A percentile compares a stretch with the other conserved stretches of the same genome.
Evolutionary conservation across 2,113 vertebrate genomes (phyloP).

Genomic region (Speoplatyrhinus poulsoni): DNA sequence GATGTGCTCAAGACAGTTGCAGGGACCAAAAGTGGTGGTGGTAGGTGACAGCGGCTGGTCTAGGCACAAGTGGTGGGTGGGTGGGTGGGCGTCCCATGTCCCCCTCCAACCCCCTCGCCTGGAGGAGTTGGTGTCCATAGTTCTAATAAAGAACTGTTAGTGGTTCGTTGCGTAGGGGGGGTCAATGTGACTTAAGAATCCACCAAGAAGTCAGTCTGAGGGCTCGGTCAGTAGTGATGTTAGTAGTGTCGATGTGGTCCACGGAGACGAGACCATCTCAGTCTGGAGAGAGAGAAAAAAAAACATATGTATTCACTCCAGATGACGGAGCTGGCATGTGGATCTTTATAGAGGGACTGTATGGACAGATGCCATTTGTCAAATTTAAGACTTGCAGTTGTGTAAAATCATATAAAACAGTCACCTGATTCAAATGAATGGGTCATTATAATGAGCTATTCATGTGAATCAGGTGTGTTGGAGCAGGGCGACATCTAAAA

Average conservation of each 20-base stretch:
- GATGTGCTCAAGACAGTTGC: neutral
- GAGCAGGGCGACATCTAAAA: too few species aligned
- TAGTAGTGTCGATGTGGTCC: conserved; percentile 53
- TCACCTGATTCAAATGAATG: too few species aligned
- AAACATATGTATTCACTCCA: neutral
- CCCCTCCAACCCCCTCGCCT: conserved; percentile 10
- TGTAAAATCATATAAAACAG: too few species aligned
- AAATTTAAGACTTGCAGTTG: too few species aligned
- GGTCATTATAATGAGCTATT: too few species aligned
- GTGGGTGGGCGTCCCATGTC: conserved; percentile 7
- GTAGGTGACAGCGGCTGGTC: conserved; percentile 56
- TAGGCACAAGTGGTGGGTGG: conserved; percentile 69
- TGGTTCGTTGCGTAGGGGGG: conserved; percentile 6
- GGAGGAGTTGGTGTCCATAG: conserved; percentile 8
- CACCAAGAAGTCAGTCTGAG: conserved; percentile 39
- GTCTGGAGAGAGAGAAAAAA: conserved; percentile 28
- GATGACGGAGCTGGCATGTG: neutral
- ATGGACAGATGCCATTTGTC: too few species aligned
- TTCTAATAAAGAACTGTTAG: conserved; percentile 13
- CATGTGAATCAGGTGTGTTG: too few species aligned
- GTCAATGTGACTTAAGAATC: neutral
- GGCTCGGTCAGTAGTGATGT: conserved; percentile 70
- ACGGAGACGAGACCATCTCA: conserved; percentile 43
- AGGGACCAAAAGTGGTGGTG: neutral
- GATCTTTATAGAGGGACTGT: too few species aligned